These are phyloP conservation scores for Paramuricea clavata DNA, from an alignment of 92 coral and sea anemone species.

Conservation along the genomic window DNA sequence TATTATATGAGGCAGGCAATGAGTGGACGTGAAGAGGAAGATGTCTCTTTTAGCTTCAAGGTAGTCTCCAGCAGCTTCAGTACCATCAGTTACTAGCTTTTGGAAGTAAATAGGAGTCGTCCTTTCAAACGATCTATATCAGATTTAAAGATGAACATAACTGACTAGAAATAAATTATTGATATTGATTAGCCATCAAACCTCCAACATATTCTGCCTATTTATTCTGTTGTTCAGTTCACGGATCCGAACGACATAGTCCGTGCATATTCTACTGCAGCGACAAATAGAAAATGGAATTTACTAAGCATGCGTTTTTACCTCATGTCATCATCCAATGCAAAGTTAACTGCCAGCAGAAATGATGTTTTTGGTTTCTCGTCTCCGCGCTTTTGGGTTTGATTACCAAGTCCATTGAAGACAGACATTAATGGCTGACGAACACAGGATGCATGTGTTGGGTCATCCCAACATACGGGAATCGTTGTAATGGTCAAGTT, in stretches of 20 bases:
- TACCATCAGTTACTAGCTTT: background rate
- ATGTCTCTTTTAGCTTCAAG: constrained; percentile 5
- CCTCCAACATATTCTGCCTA: too few species aligned
- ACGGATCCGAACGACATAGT: too few species aligned
- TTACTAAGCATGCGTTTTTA: too few species aligned
- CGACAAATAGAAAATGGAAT: too few species aligned
- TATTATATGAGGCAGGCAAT: background rate
- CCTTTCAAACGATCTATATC: constrained; percentile 33
- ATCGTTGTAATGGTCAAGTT: background rate
- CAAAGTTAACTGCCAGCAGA: background rate
- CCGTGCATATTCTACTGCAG: too few species aligned
- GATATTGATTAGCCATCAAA: background rate
- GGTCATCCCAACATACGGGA: constrained; percentile 13
- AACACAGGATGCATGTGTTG: background rate
- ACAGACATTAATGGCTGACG: constrained; percentile 15
- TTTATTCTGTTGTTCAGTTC: too few species aligned
- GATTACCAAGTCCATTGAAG: constrained; percentile 21
- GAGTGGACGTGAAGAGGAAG: background rate
- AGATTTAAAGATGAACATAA: background rate
- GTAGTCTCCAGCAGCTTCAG: background rate
- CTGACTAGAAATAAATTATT: background rate
- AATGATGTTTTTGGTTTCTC: constrained; percentile 13
- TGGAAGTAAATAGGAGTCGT: constrained; percentile 24
- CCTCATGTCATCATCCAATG: background rate
- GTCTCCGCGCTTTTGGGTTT: background rate